These are phyloP conservation scores for Meiosimyza platycephala DNA, from an alignment of 2,888 invertebrate genomes.

Conservation along the genomic window DNA sequence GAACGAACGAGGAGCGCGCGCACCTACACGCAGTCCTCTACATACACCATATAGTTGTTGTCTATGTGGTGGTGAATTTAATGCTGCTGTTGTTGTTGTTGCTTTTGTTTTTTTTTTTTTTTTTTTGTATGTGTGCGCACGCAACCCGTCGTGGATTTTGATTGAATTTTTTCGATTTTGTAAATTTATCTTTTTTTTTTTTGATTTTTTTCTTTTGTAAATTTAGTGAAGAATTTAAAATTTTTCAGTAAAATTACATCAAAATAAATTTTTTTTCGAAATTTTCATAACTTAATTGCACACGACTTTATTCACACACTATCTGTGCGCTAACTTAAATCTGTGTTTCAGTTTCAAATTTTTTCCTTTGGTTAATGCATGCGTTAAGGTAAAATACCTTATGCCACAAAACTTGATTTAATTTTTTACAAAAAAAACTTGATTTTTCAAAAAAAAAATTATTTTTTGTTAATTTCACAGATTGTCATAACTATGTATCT, in stretches of 20 bases:
- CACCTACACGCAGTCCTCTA: too few relatives aligned
- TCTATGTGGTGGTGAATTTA: neutral
- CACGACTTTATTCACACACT: too few relatives aligned
- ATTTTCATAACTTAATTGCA: too few relatives aligned
- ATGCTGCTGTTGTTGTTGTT: conserved; percentile 6
- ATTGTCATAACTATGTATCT: neutral
- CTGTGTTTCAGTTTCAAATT: too few relatives aligned
- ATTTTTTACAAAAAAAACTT: too few relatives aligned
- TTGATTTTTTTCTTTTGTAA: conserved; percentile 42
- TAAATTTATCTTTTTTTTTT: conserved; percentile 35
- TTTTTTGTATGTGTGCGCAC: conserved; percentile 2
- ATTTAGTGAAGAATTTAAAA: neutral
- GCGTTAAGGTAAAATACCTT: too few relatives aligned
- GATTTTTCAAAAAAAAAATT: too few relatives aligned
- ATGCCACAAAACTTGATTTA: too few relatives aligned
- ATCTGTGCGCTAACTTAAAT: too few relatives aligned
- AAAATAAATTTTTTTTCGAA: neutral
- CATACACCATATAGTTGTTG: neutral
- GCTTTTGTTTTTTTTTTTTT: neutral
- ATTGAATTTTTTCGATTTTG: conserved; percentile 18
- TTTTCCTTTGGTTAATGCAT: too few relatives aligned
- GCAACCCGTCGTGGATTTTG: conserved; percentile 33
- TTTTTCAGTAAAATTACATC: neutral
- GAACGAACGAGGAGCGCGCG: too few relatives aligned
- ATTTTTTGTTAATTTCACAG: neutral